phyloP scores from a whole-genome alignment of 2,797 vertebrate species.

The Danionella dracula region DNA sequence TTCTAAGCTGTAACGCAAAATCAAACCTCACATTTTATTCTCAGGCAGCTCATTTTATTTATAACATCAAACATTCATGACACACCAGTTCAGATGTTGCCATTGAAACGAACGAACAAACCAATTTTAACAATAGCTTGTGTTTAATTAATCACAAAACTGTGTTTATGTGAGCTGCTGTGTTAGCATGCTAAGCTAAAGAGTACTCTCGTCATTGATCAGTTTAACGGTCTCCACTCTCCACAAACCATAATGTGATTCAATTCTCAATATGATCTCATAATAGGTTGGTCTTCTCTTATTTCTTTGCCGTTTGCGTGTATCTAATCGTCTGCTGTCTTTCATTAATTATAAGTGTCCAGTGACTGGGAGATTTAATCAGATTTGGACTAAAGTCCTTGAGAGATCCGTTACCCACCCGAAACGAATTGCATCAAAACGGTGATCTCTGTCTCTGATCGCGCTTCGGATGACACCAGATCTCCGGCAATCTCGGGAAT shows the following conservation, averaged over 20 bases:
- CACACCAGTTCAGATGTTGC: neutral
- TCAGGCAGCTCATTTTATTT: too few relatives aligned
- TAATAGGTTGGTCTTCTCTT: neutral
- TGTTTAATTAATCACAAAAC: neutral
- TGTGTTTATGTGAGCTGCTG: neutral
- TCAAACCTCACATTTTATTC: too few relatives aligned
- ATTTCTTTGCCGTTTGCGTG: neutral
- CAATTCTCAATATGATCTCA: neutral
- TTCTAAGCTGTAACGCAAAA: neutral
- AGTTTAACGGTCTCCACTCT: constrained; percentile 14
- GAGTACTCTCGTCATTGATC: neutral
- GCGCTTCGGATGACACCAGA: neutral
- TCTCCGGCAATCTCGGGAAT: neutral
- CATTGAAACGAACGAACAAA: neutral
- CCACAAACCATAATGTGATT: neutral
- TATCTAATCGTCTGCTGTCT: neutral
- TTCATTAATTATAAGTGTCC: neutral
- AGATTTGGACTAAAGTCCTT: constrained; percentile 31
- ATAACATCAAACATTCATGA: too few relatives aligned
- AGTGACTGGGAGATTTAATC: neutral
- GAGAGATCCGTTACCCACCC: neutral
- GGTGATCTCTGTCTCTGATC: neutral
- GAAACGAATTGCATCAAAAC: neutral
- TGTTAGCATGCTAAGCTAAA: constrained; percentile 27
- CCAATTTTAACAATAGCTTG: too few relatives aligned